Conservation (phyloP, 2,797 vertebrate genomes). For the Merluccius polli region DNA sequence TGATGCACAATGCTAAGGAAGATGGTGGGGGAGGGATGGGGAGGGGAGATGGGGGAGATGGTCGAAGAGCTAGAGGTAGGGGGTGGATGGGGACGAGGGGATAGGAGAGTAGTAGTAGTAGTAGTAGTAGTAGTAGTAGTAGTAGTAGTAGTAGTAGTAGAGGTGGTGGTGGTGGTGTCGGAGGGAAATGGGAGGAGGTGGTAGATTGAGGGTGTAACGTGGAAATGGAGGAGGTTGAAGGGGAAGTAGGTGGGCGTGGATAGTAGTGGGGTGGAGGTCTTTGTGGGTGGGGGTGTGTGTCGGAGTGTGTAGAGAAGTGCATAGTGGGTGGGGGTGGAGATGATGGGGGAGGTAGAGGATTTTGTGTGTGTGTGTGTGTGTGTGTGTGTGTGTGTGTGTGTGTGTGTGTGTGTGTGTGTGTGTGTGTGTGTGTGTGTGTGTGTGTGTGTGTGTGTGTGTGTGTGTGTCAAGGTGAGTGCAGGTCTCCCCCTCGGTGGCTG, state of each 20-base stretch:
- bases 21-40: conserved; percentile 31
- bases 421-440: conserved; percentile 42
- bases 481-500: conserved; percentile 61
- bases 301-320: too few relatives aligned
- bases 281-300: neutral
- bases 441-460: conserved; percentile 36
- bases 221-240: too few relatives aligned
- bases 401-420: conserved; percentile 71
- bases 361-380: conserved; percentile 64
- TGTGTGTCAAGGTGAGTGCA: conserved; percentile 77
- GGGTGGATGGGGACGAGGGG: neutral
- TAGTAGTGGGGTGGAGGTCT: too few relatives aligned
- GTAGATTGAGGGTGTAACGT: too few relatives aligned
- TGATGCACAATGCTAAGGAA: conserved; percentile 70
- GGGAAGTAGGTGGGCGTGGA: too few relatives aligned
- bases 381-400: conserved; percentile 72
- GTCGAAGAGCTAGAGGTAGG: neutral
- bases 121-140: too few relatives aligned
- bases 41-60: conserved; percentile 19
- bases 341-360: too few relatives aligned
- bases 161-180: too few relatives aligned
- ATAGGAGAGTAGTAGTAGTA: too few relatives aligned
- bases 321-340: neutral
- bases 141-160: too few relatives aligned
- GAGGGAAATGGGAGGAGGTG: too few relatives aligned